Evolutionary conservation across 2,797 vertebrate genomes (phyloP).

Genomic region (Pseudomugil gertrudae): DNA sequence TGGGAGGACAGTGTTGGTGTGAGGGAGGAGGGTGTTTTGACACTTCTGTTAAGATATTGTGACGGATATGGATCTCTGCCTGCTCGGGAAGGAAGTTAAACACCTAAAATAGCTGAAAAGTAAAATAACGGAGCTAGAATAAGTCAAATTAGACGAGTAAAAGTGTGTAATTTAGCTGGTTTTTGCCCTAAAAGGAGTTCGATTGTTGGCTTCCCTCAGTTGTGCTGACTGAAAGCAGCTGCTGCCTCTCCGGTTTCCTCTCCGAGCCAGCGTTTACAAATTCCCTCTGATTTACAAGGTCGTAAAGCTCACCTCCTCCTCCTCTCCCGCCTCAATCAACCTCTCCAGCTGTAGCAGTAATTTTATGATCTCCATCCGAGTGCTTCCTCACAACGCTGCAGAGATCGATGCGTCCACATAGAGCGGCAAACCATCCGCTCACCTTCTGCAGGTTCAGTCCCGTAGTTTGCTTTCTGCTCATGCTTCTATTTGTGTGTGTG

Average conservation of each 20-base stretch:
- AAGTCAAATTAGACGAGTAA: background rate
- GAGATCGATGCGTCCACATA: slow-evolving; percentile 29
- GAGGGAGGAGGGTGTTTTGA: background rate
- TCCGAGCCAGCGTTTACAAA: slow-evolving; percentile 66
- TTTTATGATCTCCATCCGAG: slow-evolving; percentile 49
- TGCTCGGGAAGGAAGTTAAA: background rate
- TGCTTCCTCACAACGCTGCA: slow-evolving; percentile 34
- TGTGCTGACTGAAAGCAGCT: slow-evolving; percentile 31
- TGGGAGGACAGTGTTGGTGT: background rate
- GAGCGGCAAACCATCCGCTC: background rate
- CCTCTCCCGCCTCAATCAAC: slow-evolving; percentile 53
- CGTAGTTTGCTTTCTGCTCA: slow-evolving; percentile 1
- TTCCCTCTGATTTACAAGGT: slow-evolving; percentile 76
- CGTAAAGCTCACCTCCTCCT: slow-evolving; percentile 60
- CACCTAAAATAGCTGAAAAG: background rate
- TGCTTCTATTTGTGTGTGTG: background rate
- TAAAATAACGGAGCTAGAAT: background rate
- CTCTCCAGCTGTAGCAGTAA: slow-evolving; percentile 53
- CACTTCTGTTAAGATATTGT: slow-evolving; percentile 10
- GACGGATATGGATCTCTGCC: background rate
- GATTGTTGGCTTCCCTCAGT: slow-evolving; percentile 20
- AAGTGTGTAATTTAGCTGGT: background rate
- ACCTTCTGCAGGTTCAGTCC: background rate
- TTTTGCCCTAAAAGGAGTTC: slow-evolving; percentile 1
- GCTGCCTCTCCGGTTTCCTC: slow-evolving; percentile 54